Percentiles rank a stretch among this genome's conserved stretches.
phyloP scores from a whole-genome alignment of 2,888 invertebrate species.

The Lasioglossum morio region DNA sequence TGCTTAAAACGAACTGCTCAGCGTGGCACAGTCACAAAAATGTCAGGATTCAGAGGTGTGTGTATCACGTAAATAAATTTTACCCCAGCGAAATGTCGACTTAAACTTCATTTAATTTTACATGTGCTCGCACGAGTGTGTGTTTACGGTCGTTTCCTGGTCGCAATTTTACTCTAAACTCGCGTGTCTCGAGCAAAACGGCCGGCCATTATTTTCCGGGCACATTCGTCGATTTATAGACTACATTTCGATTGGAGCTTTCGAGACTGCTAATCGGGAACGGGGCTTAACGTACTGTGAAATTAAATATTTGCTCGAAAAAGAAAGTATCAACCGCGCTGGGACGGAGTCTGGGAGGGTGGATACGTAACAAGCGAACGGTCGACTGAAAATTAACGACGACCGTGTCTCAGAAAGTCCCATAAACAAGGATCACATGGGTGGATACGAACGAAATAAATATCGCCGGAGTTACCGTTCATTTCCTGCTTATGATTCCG shows the following conservation, averaged over 20 bases:
- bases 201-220: not conserved
- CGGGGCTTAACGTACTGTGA: constrained; percentile 28
- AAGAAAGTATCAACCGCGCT: constrained; percentile 22
- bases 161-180: not conserved
- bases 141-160: not conserved
- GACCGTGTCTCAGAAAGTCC: constrained; percentile 7
- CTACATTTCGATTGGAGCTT: not conserved
- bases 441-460: constrained; percentile 24
- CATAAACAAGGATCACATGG: not conserved
- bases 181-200: not conserved
- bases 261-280: constrained; percentile 1
- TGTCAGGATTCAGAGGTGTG: no score
- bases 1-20: not conserved
- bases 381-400: constrained; percentile 48
- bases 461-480: constrained; percentile 20
- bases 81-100: no score
- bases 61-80: not conserved
- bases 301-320: constrained; percentile 29
- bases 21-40: not conserved
- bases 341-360: not conserved
- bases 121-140: not conserved
- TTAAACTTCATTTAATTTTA: not conserved
- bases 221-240: not conserved
- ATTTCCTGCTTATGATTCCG: constrained; percentile 43
- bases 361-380: constrained; percentile 35